Evolutionary conservation across 2,888 invertebrate species (phyloP).

Genomic region (Dolomedes plantarius): DNA sequence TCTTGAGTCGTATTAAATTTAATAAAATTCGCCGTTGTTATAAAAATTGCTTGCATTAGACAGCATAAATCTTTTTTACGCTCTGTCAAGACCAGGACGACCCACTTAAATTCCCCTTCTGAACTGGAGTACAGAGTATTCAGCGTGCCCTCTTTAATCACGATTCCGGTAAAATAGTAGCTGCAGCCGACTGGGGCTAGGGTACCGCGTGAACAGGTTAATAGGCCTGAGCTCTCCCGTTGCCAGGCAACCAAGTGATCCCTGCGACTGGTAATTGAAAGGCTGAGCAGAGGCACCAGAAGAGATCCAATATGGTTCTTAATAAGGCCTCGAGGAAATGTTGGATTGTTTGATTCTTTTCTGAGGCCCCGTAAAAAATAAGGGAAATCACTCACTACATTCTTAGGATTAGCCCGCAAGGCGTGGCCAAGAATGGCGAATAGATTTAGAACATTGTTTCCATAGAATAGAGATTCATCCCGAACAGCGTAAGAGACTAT

Average conservation of each 20-base stretch:
- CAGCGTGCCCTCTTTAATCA: conserved; percentile 35
- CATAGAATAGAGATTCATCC: background rate
- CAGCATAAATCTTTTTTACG: background rate
- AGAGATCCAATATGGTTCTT: conserved; percentile 40
- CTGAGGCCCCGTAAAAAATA: conserved; percentile 8
- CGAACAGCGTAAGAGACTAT: background rate
- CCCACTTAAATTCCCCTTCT: background rate
- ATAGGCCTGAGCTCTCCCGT: conserved; percentile 45
- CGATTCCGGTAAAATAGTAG: conserved; percentile 38
- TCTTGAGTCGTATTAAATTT: background rate
- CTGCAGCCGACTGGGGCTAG: conserved; percentile 40
- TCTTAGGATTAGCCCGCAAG: background rate
- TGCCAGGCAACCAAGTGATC: conserved; percentile 58
- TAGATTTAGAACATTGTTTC: background rate
- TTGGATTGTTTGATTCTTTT: conserved; percentile 41
- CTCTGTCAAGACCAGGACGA: background rate
- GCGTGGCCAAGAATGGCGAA: conserved; percentile 13
- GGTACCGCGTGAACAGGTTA: conserved; percentile 46
- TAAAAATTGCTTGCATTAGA: background rate
- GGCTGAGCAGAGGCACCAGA: conserved; percentile 34
- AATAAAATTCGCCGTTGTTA: background rate
- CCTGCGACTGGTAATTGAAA: conserved; percentile 56
- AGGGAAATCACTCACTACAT: conserved; percentile 1
- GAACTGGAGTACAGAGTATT: conserved; percentile 1
- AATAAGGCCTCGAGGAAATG: conserved; percentile 44